Percentiles rank a stretch among this genome's conserved stretches.
Conservation (phyloP, 35 echinoderm and acorn worm genomes). For the Acanthaster planci region DNA sequence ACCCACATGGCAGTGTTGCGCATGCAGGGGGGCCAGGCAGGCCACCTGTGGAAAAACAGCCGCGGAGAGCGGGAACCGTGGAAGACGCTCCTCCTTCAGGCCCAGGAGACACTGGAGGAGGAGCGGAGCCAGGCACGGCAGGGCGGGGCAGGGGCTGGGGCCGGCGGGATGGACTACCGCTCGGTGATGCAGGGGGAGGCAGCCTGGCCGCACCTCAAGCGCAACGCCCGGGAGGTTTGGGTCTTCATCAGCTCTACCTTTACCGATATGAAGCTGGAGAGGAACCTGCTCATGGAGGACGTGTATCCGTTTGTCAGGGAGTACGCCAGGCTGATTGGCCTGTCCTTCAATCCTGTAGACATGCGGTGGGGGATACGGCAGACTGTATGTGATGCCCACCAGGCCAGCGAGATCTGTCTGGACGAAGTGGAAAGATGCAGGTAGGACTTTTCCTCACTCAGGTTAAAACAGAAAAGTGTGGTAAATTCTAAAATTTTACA, state of each 20-base stretch:
- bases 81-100: slow-evolving; percentile 73
- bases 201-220: slow-evolving; percentile 39
- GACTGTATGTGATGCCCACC: slow-evolving; percentile 64
- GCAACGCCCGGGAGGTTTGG: slow-evolving; percentile 67
- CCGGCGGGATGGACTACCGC: slow-evolving; percentile 28
- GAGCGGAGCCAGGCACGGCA: slow-evolving; percentile 19
- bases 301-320: slow-evolving; percentile 82
- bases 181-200: slow-evolving; percentile 58
- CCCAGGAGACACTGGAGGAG: slow-evolving; percentile 46
- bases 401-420: slow-evolving; percentile 77
- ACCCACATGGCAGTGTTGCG: slow-evolving; percentile 8
- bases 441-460: slow-evolving; percentile 20
- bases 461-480: too few species aligned
- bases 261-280: slow-evolving; percentile 80
- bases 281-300: slow-evolving; percentile 82
- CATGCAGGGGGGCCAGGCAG: slow-evolving; percentile 16
- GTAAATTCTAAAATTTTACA: too few species aligned
- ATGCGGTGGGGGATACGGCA: slow-evolving; percentile 88
- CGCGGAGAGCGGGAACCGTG: slow-evolving; percentile 73
- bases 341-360: slow-evolving; percentile 85
- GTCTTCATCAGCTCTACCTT: slow-evolving; percentile 98
- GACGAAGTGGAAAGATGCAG: slow-evolving; percentile 89
- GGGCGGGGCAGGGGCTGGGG: too few species aligned
- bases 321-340: slow-evolving; percentile 68
- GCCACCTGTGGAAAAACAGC: slow-evolving; percentile 43